These are phyloP conservation scores for Anthrax anthrax DNA, from an alignment of 2,888 invertebrate species.

Conservation along the genomic window DNA sequence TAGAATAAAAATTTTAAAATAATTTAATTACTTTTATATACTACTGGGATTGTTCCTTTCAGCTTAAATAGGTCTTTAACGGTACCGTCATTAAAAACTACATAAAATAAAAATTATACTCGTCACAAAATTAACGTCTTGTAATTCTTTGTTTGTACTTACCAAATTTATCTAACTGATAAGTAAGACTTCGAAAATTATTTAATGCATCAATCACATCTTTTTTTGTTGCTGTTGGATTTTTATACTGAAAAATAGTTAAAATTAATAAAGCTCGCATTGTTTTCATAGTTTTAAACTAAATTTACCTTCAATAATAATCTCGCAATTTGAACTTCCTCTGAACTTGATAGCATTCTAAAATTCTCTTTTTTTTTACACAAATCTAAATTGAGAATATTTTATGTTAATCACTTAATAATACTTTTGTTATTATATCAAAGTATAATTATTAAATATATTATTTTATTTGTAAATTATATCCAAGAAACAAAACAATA, in stretches of 20 bases:
- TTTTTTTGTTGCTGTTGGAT: constrained; percentile 48
- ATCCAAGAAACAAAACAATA: no score
- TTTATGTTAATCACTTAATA: not conserved
- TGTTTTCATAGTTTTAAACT: no score
- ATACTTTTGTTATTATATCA: no score
- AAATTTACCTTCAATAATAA: constrained; percentile 38
- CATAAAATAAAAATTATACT: constrained; percentile 14
- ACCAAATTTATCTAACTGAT: constrained; percentile 56
- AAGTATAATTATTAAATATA: no score
- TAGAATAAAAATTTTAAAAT: not conserved
- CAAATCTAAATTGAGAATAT: no score
- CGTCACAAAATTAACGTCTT: not conserved
- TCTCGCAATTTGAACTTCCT: constrained; percentile 39
- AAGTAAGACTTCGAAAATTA: constrained; percentile 49
- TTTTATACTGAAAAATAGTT: constrained; percentile 46
- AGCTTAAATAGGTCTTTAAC: constrained; percentile 68
- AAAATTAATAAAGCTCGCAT: not conserved
- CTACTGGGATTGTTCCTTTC: constrained; percentile 84
- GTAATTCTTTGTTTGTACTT: constrained; percentile 17
- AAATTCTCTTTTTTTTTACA: not conserved
- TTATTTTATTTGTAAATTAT: no score
- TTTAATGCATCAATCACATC: constrained; percentile 51
- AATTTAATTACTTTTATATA: constrained; percentile 55
- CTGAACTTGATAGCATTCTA: constrained; percentile 13
- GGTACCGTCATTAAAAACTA: constrained; percentile 80